These are phyloP conservation scores for Monomorium pharaonis DNA, from an alignment of 1,140 invertebrate species.

Conservation along the genomic window DNA sequence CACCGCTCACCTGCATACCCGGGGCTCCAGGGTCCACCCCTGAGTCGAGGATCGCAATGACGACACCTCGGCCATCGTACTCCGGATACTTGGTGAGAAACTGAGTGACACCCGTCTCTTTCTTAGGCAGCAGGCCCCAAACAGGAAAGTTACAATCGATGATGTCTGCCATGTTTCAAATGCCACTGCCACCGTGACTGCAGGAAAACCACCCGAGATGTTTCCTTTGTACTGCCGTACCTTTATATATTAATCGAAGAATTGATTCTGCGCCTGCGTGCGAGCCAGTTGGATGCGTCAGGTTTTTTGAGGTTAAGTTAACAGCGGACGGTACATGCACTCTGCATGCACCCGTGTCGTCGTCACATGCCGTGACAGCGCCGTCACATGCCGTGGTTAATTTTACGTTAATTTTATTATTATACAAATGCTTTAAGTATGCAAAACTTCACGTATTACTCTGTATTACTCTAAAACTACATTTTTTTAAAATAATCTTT, in stretches of 20 bases:
- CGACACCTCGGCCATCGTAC: constrained; percentile 96
- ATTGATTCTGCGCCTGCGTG: constrained; percentile 76
- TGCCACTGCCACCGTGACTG: constrained; percentile 73
- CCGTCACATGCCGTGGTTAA: too few species aligned
- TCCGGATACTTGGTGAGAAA: constrained; percentile 96
- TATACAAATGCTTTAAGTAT: neutral
- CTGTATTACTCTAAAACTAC: neutral
- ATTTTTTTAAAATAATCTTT: neutral
- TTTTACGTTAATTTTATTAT: neutral
- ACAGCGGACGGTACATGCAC: constrained; percentile 40
- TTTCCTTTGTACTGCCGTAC: constrained; percentile 80
- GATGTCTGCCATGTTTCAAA: constrained; percentile 87
- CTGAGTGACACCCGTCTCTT: constrained; percentile 95
- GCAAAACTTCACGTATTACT: neutral
- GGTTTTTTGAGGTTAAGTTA: constrained; percentile 65
- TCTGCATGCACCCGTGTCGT: neutral
- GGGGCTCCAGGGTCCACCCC: constrained; percentile 98
- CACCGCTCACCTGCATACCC: constrained; percentile 93
- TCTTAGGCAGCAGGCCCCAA: constrained; percentile 95
- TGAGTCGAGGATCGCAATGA: constrained; percentile 98
- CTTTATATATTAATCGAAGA: constrained; percentile 81
- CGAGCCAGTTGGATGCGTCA: neutral
- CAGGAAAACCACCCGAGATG: constrained; percentile 78
- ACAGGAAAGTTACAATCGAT: constrained; percentile 92
- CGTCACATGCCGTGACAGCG: too few species aligned